Conservation (phyloP, 2,888 invertebrate species). For the Leptinotarsa tumamoca region DNA sequence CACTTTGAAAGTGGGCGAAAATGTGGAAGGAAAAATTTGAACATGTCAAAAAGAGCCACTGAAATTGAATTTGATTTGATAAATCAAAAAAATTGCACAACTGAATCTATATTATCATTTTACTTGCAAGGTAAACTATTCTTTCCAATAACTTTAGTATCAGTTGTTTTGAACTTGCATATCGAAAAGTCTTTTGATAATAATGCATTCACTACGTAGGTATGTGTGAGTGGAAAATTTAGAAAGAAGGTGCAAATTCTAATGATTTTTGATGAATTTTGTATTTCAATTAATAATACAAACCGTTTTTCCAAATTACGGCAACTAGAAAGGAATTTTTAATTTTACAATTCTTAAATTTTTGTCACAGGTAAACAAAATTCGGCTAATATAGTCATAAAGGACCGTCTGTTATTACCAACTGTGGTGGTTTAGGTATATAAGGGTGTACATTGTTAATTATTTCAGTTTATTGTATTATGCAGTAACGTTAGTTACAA, state of each 20-base stretch:
- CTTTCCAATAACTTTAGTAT: background rate
- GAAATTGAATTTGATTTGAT: background rate
- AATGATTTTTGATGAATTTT: slow-evolving; percentile 1
- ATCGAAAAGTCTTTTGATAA: background rate
- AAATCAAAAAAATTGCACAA: background rate
- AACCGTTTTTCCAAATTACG: slow-evolving; percentile 22
- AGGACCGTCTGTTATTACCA: too few species aligned
- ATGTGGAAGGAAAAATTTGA: too few species aligned
- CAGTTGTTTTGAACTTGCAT: background rate
- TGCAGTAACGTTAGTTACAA: too few species aligned
- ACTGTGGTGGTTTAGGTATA: too few species aligned
- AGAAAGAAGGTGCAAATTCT: slow-evolving; percentile 19
- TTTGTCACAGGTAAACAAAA: background rate
- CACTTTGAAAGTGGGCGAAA: too few species aligned
- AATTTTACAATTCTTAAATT: slow-evolving; percentile 9
- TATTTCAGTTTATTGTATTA: too few species aligned
- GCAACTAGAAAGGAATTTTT: slow-evolving; percentile 27
- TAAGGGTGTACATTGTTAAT: too few species aligned
- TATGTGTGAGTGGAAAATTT: slow-evolving; percentile 11
- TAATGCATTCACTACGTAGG: background rate
- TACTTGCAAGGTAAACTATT: background rate
- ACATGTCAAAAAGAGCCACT: too few species aligned
- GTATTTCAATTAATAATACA: slow-evolving; percentile 23
- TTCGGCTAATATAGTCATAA: too few species aligned
- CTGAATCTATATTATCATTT: background rate